Evolutionary conservation across 2,888 invertebrate species (phyloP), one percentile per base, ranked within the genome.

Genomic region (Thelaira solivaga): DNA sequence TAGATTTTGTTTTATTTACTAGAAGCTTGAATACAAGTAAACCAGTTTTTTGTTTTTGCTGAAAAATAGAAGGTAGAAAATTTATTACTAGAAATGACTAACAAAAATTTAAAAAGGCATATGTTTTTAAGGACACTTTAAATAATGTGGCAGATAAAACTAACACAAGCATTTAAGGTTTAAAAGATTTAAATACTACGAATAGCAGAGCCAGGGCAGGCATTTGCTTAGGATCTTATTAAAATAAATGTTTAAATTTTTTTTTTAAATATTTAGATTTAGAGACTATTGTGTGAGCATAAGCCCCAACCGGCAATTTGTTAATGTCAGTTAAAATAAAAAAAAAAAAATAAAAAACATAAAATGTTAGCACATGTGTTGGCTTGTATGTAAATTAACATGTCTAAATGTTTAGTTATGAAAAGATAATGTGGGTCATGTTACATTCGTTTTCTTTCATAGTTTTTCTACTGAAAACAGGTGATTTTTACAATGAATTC

Each of bases 281-380:
- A n/a, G n/a, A n/a, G n/a, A n/a, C n/a, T n/a, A n/a, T n/a, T n/a
- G n/a, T n/a, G n/a, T n/a, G n/a, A n/a, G n/a, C n/a, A 39, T 34
- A 20, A 76, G 47, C 22, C 62, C n/a, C 39, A 71, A 61, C 77
- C 68, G 76, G 43, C 77, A 77, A 47, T 73, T 77, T 77, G 72
- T 67, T 68, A 77, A 77, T 73, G 77, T 51, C 77, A 77, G 72
- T 72, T 77, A 68, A 43, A 55, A 18, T 67, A 49, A 4, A 3
- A 26, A 62, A 31, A 45, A 39, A 26, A 39, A 16, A 26, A 5
- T 26, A 26, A 26, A 4, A 26, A 5, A 6, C 6, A 26, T 16
- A 24, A 49, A 3, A 4, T n/a, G 24, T 10, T 24, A n/a, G 22
- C 8, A 20, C 57, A 62, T 61, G 47, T 29, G 41, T 65, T 31